Conservation (phyloP, 2,797 vertebrate genomes). For the Lindbergichthys nudifrons region DNA sequence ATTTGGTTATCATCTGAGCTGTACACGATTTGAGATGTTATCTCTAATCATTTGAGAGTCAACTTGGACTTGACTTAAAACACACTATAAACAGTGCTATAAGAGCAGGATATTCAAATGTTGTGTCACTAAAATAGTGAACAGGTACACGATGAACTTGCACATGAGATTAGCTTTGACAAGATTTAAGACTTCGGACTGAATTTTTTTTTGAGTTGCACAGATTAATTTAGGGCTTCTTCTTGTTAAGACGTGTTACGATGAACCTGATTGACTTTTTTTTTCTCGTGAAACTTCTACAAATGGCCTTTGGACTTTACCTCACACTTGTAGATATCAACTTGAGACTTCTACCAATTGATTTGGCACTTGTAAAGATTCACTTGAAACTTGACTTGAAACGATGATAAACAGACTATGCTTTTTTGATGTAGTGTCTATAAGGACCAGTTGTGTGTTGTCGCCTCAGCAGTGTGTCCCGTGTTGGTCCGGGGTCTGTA, state of each 20-base stretch:
- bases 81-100: neutral
- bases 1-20: neutral
- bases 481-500: neutral
- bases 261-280: neutral
- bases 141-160: too few species aligned
- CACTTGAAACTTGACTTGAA: neutral
- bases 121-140: too few species aligned
- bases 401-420: neutral
- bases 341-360: neutral
- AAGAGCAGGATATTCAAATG: too few species aligned
- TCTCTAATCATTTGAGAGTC: neutral
- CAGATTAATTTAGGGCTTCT: too few species aligned
- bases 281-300: neutral
- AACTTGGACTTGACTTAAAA: slow-evolving; percentile 5
- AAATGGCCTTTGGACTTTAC: neutral
- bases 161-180: too few species aligned
- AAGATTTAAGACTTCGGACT: too few species aligned
- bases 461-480: neutral
- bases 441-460: neutral
- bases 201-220: too few species aligned
- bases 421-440: neutral
- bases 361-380: neutral
- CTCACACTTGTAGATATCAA: neutral
- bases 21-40: neutral
- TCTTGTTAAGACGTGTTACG: too few species aligned